phyloP scores from a whole-genome alignment of 2,113 vertebrate genomes.

The Plectropomus leopardus region DNA sequence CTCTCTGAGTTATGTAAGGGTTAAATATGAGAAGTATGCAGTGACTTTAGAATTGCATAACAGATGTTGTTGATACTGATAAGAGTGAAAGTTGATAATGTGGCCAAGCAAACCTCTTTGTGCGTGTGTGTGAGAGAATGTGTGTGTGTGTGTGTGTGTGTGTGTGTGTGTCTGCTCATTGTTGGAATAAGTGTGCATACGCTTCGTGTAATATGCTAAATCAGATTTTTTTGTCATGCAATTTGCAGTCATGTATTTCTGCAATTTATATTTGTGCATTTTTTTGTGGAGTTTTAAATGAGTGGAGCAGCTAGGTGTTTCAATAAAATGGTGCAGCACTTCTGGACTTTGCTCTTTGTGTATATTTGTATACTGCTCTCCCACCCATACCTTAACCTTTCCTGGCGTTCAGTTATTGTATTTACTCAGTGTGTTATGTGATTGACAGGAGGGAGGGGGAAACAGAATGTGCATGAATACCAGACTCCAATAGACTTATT shows the following conservation, averaged over 20 bases:
- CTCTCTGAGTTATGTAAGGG: neutral
- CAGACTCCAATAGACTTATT: neutral
- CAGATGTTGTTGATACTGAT: constrained; percentile 5
- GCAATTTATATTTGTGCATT: neutral
- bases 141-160: neutral
- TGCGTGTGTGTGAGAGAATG: neutral
- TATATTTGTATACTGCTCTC: constrained; percentile 41
- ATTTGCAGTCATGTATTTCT: neutral
- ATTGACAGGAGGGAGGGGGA: constrained; percentile 23
- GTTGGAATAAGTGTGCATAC: neutral
- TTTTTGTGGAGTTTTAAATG: neutral
- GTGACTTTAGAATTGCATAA: constrained; percentile 30
- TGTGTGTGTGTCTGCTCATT: too few relatives aligned
- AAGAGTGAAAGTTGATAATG: constrained; percentile 6
- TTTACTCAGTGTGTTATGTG: constrained; percentile 47
- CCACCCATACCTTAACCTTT: constrained; percentile 34
- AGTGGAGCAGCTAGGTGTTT: constrained; percentile 12
- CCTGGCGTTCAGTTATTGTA: constrained; percentile 18
- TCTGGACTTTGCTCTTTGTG: constrained; percentile 67
- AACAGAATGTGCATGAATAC: neutral
- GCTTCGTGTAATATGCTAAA: neutral
- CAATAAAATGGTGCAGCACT: constrained; percentile 10
- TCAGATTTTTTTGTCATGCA: neutral
- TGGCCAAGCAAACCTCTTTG: neutral
- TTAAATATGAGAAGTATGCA: constrained; percentile 8